phyloP scores from a whole-genome alignment of 2,797 vertebrate genomes.

The Thripadectes ignobilis region DNA sequence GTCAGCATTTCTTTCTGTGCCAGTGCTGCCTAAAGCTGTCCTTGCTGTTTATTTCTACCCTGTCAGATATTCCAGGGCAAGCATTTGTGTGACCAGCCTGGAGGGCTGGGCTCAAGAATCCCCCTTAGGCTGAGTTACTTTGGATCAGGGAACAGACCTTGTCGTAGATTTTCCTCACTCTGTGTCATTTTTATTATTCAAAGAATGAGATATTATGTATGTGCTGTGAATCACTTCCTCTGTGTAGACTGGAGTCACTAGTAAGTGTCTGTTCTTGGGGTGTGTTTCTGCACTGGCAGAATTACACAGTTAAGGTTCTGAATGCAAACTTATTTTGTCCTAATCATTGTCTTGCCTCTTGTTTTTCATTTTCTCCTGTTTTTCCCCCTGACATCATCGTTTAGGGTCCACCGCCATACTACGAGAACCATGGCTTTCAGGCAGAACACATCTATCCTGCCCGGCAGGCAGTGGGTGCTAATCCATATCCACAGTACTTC shows the following conservation, averaged over 20 bases:
- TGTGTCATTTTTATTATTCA: background rate
- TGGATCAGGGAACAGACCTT: background rate
- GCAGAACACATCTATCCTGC: constrained; percentile 23
- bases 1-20: background rate
- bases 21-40: background rate
- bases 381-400: background rate
- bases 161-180: fast-evolving
- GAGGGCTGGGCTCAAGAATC: background rate
- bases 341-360: background rate
- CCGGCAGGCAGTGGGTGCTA: background rate
- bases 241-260: background rate
- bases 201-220: background rate
- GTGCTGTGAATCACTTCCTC: background rate
- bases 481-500: background rate
- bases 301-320: background rate
- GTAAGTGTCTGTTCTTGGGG: fast-evolving
- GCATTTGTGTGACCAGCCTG: background rate
- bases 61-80: background rate
- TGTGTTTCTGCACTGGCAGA: background rate
- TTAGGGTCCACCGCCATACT: constrained; percentile 63
- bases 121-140: background rate
- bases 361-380: background rate
- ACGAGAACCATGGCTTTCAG: constrained; percentile 77
- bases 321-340: background rate
- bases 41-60: background rate